These are phyloP conservation scores for Lycorma delicatula DNA, from an alignment of 1,140 invertebrate species.

Conservation along the genomic window DNA sequence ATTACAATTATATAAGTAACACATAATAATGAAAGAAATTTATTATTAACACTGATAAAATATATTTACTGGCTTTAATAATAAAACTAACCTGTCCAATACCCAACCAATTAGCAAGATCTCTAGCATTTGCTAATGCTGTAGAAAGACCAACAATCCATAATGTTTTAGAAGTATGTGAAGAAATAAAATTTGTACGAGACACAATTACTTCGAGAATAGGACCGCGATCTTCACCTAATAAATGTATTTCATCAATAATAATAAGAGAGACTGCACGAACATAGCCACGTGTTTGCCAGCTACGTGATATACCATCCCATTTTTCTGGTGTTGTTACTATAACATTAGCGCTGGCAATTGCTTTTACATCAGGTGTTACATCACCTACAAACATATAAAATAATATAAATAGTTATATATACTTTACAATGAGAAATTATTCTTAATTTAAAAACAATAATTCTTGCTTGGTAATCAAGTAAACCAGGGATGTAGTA, in stretches of 20 bases:
- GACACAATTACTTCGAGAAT: slow-evolving; percentile 82
- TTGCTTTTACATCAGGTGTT: slow-evolving; percentile 82
- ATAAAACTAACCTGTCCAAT: slow-evolving; percentile 56
- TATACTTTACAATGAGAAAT: too few species aligned
- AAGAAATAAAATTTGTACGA: slow-evolving; percentile 80
- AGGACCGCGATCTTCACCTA: slow-evolving; percentile 84
- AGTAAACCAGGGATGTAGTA: too few species aligned
- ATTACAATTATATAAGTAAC: too few species aligned
- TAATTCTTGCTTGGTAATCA: too few species aligned
- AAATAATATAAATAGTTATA: too few species aligned
- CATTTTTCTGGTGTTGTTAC: slow-evolving; percentile 99
- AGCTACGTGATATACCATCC: slow-evolving; percentile 96
- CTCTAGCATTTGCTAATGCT: slow-evolving; percentile 92
- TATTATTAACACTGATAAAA: too few species aligned
- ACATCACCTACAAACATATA: too few species aligned
- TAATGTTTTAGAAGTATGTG: slow-evolving; percentile 67
- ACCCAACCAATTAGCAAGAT: slow-evolving; percentile 93
- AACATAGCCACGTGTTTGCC: slow-evolving; percentile 95
- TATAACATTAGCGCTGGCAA: slow-evolving; percentile 79
- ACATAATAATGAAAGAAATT: too few species aligned
- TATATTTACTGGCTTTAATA: too few species aligned
- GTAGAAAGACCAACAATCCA: slow-evolving; percentile 94
- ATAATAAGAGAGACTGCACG: slow-evolving; percentile 86
- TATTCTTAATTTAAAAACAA: too few species aligned
- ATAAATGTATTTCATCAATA: slow-evolving; percentile 97